Percentiles rank a stretch among this genome's conserved stretches.
These are phyloP conservation scores for Tolmerus cingulatus DNA, from an alignment of 2,888 invertebrate species.

Conservation along the genomic window DNA sequence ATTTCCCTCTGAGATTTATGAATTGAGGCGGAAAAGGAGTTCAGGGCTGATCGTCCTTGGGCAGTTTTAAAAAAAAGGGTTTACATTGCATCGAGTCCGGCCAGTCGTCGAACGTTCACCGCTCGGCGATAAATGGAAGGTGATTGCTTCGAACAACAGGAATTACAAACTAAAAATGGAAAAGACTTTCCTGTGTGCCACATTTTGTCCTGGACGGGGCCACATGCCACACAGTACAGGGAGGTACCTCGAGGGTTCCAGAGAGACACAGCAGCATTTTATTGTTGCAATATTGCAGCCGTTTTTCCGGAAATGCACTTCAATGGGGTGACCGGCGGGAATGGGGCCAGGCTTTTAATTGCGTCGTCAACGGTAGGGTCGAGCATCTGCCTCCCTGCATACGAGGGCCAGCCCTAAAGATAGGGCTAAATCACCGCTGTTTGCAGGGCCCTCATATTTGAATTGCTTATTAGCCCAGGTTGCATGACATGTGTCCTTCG, in stretches of 20 bases:
- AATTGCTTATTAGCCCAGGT: conserved; percentile 26
- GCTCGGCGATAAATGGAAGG: not conserved
- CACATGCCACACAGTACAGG: not conserved
- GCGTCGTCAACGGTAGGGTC: not conserved
- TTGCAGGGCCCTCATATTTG: not conserved
- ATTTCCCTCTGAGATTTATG: not conserved
- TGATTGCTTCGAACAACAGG: not conserved
- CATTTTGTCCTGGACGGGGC: not conserved
- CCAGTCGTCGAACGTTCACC: not conserved
- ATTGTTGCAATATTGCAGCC: conserved; percentile 18
- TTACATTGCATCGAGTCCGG: not conserved
- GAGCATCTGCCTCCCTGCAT: not conserved
- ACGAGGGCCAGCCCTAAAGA: not conserved
- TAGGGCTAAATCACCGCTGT: not conserved
- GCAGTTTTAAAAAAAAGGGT: not conserved
- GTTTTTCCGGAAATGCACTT: conserved; percentile 36
- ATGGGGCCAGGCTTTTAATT: not conserved
- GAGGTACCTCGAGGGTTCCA: not conserved
- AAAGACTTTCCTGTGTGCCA: not conserved
- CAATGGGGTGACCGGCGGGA: not conserved
- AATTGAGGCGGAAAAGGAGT: not conserved
- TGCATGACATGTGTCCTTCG: conserved; percentile 6
- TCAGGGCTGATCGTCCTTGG: not conserved
- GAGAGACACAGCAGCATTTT: not conserved
- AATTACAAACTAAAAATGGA: conserved; percentile 28